Evolutionary conservation across 1,140 invertebrate species (phyloP).

Genomic region (Saccostrea cuccullata): DNA sequence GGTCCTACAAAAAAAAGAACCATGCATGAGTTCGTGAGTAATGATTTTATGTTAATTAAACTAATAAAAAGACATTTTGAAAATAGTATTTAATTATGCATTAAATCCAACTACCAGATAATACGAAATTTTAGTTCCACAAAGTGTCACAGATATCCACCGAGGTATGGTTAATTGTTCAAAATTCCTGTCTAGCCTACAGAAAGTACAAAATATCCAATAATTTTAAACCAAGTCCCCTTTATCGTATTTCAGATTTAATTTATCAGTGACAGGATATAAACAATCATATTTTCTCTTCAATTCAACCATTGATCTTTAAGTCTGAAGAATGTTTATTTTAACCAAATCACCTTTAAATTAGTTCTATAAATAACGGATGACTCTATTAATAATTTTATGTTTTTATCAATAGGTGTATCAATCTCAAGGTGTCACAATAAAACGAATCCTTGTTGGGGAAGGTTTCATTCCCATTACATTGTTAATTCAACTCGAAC

Average conservation of each 20-base stretch:
- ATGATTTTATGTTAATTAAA: not conserved
- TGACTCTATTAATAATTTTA: constrained; percentile 15
- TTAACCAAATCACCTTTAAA: not conserved
- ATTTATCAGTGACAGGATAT: not conserved
- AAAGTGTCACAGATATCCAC: not conserved
- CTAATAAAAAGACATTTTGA: not conserved
- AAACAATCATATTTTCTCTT: not conserved
- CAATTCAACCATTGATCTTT: not conserved
- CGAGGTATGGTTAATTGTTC: not conserved
- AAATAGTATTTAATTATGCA: not conserved
- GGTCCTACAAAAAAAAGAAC: not conserved
- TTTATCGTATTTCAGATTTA: not conserved
- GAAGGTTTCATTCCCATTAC: too few species aligned
- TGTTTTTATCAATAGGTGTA: constrained; percentile 12
- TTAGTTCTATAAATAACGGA: constrained; percentile 21
- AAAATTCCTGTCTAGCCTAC: not conserved
- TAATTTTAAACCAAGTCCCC: not conserved
- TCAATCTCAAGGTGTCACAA: not conserved
- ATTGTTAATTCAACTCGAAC: too few species aligned
- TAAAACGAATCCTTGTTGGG: too few species aligned
- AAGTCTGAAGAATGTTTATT: constrained; percentile 1
- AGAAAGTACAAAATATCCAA: not conserved
- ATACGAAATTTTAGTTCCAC: not conserved
- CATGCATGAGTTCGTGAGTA: not conserved
- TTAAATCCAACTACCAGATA: not conserved